These are phyloP conservation scores for Silurus glanis DNA, from an alignment of 2,113 vertebrate genomes.

Conservation along the genomic window DNA sequence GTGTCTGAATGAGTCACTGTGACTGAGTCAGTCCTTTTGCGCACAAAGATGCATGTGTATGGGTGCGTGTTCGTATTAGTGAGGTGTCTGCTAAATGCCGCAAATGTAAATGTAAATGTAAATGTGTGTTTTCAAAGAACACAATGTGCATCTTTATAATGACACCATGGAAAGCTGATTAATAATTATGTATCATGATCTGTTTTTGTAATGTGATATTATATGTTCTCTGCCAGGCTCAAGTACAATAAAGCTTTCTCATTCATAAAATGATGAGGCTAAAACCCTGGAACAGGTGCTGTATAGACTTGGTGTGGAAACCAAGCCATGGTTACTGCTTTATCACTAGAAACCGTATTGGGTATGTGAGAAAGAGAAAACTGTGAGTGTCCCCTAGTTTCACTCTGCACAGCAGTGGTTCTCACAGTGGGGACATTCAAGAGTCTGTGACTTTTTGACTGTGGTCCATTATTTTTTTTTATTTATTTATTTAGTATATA, in stretches of 20 bases:
- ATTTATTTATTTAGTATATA: not conserved
- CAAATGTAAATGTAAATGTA: too few species aligned
- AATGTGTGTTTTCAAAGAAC: slow-evolving; percentile 23
- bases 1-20: slow-evolving; percentile 64
- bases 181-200: slow-evolving; percentile 36
- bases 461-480: not conserved
- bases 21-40: slow-evolving; percentile 66
- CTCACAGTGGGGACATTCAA: not conserved
- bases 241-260: slow-evolving; percentile 10
- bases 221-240: not conserved
- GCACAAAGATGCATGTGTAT: slow-evolving; percentile 46
- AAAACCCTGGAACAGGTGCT: slow-evolving; percentile 22
- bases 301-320: not conserved
- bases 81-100: too few species aligned
- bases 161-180: slow-evolving; percentile 39
- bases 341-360: slow-evolving; percentile 11
- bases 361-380: slow-evolving; percentile 24
- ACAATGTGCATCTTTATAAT: slow-evolving; percentile 3
- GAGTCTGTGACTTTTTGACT: not conserved
- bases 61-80: slow-evolving; percentile 37
- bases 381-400: not conserved
- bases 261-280: slow-evolving; percentile 45
- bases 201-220: slow-evolving; percentile 38
- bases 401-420: not conserved
- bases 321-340: slow-evolving; percentile 39